Percentiles rank a stretch among this genome's conserved stretches.
Evolutionary conservation across 92 coral and sea anemone genomes (phyloP).

Genomic region (Palythoa caribaeorum): DNA sequence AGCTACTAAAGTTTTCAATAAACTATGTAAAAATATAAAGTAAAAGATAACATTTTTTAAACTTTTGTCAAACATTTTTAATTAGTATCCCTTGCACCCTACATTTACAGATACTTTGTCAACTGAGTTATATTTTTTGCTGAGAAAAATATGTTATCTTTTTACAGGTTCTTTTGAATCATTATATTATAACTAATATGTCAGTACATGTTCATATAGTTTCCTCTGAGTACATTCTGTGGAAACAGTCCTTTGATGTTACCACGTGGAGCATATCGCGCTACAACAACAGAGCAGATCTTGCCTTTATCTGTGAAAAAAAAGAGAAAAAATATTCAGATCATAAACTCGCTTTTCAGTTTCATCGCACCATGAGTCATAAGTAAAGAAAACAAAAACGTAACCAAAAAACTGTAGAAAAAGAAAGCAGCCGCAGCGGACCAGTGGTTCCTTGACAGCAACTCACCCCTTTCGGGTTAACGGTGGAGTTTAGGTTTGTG

Average conservation of each 20-base stretch:
- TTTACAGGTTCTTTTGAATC: too few species aligned
- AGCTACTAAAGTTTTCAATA: too few species aligned
- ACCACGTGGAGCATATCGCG: constrained; percentile 39
- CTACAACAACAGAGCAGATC: constrained; percentile 35
- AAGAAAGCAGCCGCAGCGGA: neutral
- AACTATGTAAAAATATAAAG: too few species aligned
- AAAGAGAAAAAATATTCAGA: neutral
- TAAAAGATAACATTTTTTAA: too few species aligned
- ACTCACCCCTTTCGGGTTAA: neutral
- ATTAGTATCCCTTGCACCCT: too few species aligned
- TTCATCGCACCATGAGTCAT: neutral
- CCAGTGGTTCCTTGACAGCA: too few species aligned
- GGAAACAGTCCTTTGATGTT: constrained; percentile 41
- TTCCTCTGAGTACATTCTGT: constrained; percentile 20
- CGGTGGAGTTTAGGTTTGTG: neutral
- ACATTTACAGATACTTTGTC: too few species aligned
- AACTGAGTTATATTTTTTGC: too few species aligned
- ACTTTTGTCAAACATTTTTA: too few species aligned
- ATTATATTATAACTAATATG: too few species aligned
- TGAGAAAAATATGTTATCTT: too few species aligned
- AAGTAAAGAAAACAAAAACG: neutral
- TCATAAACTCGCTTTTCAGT: neutral
- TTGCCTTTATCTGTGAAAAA: constrained; percentile 31
- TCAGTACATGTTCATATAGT: neutral
- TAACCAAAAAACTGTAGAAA: neutral